Evolutionary conservation across 2,888 invertebrate genomes (phyloP), one percentile per base, ranked within the genome.

Genomic region (Flexamia atlantica): DNA sequence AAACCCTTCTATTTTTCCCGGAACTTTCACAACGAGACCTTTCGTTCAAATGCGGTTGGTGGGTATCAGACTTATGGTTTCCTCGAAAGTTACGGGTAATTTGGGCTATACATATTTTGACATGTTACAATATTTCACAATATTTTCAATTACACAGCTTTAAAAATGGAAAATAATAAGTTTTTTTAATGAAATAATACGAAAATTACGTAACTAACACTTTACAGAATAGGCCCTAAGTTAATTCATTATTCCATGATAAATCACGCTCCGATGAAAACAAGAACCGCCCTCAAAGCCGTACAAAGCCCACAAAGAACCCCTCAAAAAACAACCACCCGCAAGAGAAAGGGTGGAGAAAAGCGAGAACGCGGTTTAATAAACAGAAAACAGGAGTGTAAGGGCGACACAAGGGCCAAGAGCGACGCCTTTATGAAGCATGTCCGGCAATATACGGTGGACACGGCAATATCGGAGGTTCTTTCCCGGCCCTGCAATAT

Each of bases 351-450:
- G 50, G 46, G 28, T n/a, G 3, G 64, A 14, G 64, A 46, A 46
- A 46, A 64, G 64, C 28, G 64, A 12, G 28, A 28, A n/a, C 72
- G 72, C 28, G 79, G 79, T 79, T 50, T 79, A 79, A 79, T 79
- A 79, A 57, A 79, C 50, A 57, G 36, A 64, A 64, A 64, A 64
- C 64, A 64, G 20, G 64, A 64, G 57, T 79, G 79, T 79, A 50
- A 57, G 30, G 32, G 36, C 50, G 32, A 23, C 53, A 79, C 20
- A 36, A 28, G 28, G 30, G 36, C 53, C 57, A 72, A 72, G 79
- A 36, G 79, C 17, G 14, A 57, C 20, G 79, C 79, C 79, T 79
- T 79, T 79, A 53, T 79, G 57, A 79, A 79, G 57, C 79, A 25
- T 76, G 79, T 50, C 30, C 79, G 30, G 57, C 76, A 46, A 76